Percentiles rank a stretch among this genome's conserved stretches.
Evolutionary conservation across 23 tunicate species (phyloP).

Genomic region (Styela clava): DNA sequence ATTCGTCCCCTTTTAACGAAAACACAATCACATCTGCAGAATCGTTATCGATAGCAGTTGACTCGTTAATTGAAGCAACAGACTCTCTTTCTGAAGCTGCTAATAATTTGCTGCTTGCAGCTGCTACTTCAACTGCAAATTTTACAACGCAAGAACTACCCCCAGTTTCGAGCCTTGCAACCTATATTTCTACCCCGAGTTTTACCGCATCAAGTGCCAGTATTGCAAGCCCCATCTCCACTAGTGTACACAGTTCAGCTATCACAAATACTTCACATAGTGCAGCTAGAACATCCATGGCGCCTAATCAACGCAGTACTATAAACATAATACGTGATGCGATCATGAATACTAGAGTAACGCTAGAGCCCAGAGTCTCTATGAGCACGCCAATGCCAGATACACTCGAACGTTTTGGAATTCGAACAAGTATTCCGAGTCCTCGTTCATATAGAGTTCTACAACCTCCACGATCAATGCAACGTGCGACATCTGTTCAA

Average conservation of each 20-base stretch:
- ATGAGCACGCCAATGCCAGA: background rate
- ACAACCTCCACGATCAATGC: background rate
- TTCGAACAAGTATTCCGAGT: background rate
- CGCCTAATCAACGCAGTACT: background rate
- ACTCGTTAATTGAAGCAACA: conserved; percentile 23
- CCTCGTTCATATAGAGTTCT: too few species aligned
- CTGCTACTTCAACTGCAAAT: background rate
- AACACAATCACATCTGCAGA: background rate
- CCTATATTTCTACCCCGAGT: too few species aligned
- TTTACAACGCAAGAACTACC: background rate
- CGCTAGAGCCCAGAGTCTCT: background rate
- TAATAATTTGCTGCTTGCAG: conserved; percentile 9
- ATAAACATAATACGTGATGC: too few species aligned
- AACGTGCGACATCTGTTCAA: too few species aligned
- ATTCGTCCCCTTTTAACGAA: background rate
- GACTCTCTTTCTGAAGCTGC: conserved; percentile 20
- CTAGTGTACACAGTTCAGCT: background rate
- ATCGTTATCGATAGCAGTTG: conserved; percentile 13
- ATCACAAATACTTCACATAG: background rate
- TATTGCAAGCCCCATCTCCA: too few species aligned
- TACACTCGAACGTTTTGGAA: background rate
- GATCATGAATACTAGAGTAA: too few species aligned
- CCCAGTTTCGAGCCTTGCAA: too few species aligned
- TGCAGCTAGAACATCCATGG: background rate
- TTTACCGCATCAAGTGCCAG: too few species aligned